phyloP scores from a whole-genome alignment of 2,888 invertebrate genomes.

The Drosophila recens region DNA sequence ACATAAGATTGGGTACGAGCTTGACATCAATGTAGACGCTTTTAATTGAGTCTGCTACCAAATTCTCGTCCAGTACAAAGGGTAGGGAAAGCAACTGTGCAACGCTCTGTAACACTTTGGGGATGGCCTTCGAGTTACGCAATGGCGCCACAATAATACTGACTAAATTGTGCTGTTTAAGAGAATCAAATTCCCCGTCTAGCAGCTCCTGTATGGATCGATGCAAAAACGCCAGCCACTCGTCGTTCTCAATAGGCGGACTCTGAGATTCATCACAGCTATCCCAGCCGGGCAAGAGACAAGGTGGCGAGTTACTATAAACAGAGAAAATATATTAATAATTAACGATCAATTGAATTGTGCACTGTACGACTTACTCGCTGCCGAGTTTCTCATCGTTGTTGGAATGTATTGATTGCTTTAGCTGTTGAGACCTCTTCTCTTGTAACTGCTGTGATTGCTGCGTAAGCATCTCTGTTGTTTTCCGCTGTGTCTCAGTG shows the following conservation, averaged over 20 bases:
- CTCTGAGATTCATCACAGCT: slow-evolving; percentile 86
- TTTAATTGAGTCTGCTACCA: slow-evolving; percentile 86
- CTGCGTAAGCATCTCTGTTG: slow-evolving; percentile 68
- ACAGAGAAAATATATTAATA: background rate
- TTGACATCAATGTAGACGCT: slow-evolving; percentile 92
- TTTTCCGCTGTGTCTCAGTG: slow-evolving; percentile 68
- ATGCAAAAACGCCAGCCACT: slow-evolving; percentile 94
- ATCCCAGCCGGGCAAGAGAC: slow-evolving; percentile 84
- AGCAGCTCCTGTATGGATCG: slow-evolving; percentile 93
- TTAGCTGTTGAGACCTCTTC: slow-evolving; percentile 48
- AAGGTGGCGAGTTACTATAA: slow-evolving; percentile 83
- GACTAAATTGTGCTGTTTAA: slow-evolving; percentile 90
- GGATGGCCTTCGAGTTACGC: slow-evolving; percentile 88
- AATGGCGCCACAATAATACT: slow-evolving; percentile 88
- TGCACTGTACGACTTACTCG: slow-evolving; percentile 62
- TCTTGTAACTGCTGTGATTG: slow-evolving; percentile 51
- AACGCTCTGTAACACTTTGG: slow-evolving; percentile 88
- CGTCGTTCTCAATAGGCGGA: slow-evolving; percentile 92
- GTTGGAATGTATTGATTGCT: slow-evolving; percentile 74
- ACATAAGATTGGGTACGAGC: slow-evolving; percentile 92
- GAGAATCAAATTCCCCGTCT: slow-evolving; percentile 91
- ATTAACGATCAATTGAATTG: background rate
- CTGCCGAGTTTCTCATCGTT: slow-evolving; percentile 82
- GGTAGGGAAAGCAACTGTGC: slow-evolving; percentile 88
- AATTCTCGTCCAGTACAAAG: slow-evolving; percentile 86